Evolutionary conservation across 2,888 invertebrate species (phyloP).

Genomic region (Sphinx pinastri): DNA sequence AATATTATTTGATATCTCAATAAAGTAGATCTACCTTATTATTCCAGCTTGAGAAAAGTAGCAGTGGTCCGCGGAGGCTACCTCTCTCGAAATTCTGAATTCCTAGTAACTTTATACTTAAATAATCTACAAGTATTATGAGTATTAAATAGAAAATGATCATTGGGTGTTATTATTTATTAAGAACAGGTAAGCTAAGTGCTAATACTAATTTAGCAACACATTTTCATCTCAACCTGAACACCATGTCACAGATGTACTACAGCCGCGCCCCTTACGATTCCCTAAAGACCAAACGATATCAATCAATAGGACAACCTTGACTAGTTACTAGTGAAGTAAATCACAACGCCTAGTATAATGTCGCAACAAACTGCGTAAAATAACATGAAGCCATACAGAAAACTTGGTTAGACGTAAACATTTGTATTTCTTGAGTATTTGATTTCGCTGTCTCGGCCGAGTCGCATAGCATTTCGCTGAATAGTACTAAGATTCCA

Average conservation of each 20-base stretch:
- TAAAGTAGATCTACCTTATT: neutral
- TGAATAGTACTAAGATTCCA: no score
- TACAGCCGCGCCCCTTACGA: neutral
- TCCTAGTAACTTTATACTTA: neutral
- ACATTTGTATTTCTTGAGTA: neutral
- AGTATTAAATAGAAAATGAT: no score
- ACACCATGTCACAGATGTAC: neutral
- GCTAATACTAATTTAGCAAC: neutral
- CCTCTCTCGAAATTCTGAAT: neutral
- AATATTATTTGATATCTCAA: neutral
- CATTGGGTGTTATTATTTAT: neutral
- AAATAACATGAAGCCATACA: constrained; percentile 5
- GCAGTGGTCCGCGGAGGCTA: neutral
- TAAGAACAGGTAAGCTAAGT: neutral
- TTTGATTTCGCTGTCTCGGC: no score
- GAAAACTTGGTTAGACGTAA: neutral
- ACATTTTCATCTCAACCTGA: neutral
- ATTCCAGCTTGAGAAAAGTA: neutral
- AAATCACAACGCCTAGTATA: no score
- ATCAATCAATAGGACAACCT: constrained; percentile 5
- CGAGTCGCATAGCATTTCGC: no score
- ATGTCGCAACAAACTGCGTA: no score
- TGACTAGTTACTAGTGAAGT: neutral
- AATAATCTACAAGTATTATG: no score
- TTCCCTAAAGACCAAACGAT: neutral